phyloP scores from a whole-genome alignment of 2,113 vertebrate genomes.

The Noctilio leporinus region DNA sequence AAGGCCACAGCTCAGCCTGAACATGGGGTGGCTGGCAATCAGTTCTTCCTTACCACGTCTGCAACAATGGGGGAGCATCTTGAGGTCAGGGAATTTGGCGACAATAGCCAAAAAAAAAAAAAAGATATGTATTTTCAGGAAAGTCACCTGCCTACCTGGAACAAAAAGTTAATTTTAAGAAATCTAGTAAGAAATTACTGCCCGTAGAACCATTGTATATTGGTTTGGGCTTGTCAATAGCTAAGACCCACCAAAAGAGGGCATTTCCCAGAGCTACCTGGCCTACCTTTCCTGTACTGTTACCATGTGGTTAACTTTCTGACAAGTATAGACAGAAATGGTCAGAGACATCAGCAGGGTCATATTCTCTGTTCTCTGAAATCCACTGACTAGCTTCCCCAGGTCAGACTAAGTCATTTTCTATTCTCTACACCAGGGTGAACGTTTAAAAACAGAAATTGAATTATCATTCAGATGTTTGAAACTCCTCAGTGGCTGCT shows the following conservation, averaged over 20 bases:
- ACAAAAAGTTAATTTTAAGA: conserved; percentile 25
- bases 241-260: background rate
- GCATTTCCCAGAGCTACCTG: background rate
- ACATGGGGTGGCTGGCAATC: background rate
- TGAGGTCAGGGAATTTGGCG: background rate
- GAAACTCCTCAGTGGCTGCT: background rate
- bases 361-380: background rate
- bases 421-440: background rate
- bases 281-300: background rate
- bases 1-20: background rate
- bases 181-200: background rate
- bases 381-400: background rate
- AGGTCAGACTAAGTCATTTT: background rate
- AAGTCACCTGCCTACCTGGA: background rate
- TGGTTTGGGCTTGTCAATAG: too few species aligned
- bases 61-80: background rate
- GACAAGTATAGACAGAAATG: background rate
- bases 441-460: background rate
- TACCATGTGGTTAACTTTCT: background rate
- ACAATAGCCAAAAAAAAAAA: background rate
- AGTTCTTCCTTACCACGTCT: conserved; percentile 1
- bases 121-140: background rate
- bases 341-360: background rate
- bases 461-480: background rate
- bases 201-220: background rate